These are phyloP conservation scores for Parus major DNA, from an alignment of 2,113 vertebrate species.

Conservation along the genomic window DNA sequence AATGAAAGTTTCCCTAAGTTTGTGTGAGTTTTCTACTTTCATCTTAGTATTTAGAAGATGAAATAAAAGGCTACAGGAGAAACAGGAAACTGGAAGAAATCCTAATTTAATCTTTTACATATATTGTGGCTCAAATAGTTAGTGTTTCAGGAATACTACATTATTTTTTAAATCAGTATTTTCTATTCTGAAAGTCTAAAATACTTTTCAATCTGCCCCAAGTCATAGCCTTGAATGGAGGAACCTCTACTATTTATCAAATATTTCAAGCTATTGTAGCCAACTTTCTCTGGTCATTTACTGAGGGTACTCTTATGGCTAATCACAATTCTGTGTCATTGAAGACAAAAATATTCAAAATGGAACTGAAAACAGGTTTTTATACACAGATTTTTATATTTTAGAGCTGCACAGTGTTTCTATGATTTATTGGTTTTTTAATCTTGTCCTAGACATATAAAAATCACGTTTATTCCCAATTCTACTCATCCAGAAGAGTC, in stretches of 20 bases:
- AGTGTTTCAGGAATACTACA: not conserved
- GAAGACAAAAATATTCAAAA: constrained; percentile 26
- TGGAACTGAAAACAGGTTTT: not conserved
- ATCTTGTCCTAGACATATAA: not conserved
- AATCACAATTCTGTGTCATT: not conserved
- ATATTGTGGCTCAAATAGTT: not conserved
- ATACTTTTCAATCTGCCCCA: constrained; percentile 44
- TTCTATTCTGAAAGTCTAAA: constrained; percentile 52
- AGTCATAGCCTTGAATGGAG: constrained; percentile 26
- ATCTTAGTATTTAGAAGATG: not conserved
- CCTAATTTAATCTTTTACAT: not conserved
- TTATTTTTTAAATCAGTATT: constrained; percentile 30
- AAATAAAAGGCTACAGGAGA: not conserved
- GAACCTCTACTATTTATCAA: constrained; percentile 47
- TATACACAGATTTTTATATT: not conserved
- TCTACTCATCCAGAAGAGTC: not conserved
- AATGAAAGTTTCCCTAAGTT: not conserved
- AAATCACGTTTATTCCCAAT: not conserved
- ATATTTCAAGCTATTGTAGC: constrained; percentile 52
- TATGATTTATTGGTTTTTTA: not conserved
- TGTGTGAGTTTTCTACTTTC: not conserved
- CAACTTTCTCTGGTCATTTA: constrained; percentile 47
- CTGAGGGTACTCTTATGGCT: not conserved
- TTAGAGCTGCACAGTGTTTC: not conserved
- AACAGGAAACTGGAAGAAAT: not conserved